A percentile compares a stretch with the other conserved stretches of the same genome.
These are phyloP conservation scores for Gari tellinella DNA, from an alignment of 2,888 invertebrate species.

Conservation along the genomic window DNA sequence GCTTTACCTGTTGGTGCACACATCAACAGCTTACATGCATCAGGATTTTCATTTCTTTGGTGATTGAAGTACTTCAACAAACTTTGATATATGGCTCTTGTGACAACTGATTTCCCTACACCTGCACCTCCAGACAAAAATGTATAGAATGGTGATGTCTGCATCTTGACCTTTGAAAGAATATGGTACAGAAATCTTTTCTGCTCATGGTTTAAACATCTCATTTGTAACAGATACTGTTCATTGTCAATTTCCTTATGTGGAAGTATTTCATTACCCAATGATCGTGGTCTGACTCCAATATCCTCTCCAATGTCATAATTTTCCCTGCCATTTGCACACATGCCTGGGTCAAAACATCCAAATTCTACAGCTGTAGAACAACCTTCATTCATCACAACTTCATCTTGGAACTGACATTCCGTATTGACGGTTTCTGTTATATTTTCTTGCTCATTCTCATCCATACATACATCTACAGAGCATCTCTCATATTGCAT, in stretches of 20 bases:
- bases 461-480: not conserved
- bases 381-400: not conserved
- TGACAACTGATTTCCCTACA: conserved; percentile 48
- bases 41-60: conserved; percentile 34
- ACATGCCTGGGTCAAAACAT: conserved; percentile 6
- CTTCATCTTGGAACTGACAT: no score
- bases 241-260: conserved; percentile 1
- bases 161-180: conserved; percentile 31
- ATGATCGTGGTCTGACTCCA: not conserved
- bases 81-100: conserved; percentile 38
- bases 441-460: not conserved
- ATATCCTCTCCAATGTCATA: conserved; percentile 1
- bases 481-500: not conserved
- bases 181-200: conserved; percentile 49
- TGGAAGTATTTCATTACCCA: not conserved
- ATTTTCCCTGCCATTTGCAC: not conserved
- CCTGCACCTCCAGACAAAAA: conserved; percentile 54
- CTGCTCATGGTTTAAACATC: conserved; percentile 39
- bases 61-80: conserved; percentile 38
- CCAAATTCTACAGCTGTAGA: not conserved
- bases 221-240: not conserved
- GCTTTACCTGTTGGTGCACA: conserved; percentile 60
- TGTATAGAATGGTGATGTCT: conserved; percentile 27
- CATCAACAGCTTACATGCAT: conserved; percentile 34
- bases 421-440: no score